phyloP scores from a whole-genome alignment of 2,113 vertebrate genomes.

The Fregetta grallaria region DNA sequence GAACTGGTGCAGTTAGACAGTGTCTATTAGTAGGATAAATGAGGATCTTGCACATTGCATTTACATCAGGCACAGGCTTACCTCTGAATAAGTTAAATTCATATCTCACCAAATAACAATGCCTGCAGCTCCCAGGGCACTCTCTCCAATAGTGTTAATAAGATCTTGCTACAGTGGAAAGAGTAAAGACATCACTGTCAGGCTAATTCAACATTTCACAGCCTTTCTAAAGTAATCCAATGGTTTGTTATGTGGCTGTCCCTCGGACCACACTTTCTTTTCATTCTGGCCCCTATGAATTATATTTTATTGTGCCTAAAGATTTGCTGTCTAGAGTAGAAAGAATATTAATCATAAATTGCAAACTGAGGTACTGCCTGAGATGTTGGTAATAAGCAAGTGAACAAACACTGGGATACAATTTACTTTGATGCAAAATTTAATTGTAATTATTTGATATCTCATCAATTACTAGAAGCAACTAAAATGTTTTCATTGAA shows the following conservation, averaged over 20 bases:
- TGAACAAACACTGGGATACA: background rate
- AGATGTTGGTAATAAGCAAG: background rate
- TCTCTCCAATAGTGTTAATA: conserved; percentile 79
- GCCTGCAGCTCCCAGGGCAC: conserved; percentile 79
- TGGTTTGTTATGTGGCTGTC: background rate
- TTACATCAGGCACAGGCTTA: conserved; percentile 51
- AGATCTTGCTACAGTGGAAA: conserved; percentile 76
- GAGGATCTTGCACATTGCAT: background rate
- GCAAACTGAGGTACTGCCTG: background rate
- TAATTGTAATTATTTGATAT: background rate
- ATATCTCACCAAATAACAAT: conserved; percentile 81
- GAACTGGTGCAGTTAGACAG: background rate
- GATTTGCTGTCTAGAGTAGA: background rate
- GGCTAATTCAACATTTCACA: background rate
- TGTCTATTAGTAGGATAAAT: background rate
- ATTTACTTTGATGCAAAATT: background rate
- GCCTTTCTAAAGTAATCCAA: background rate
- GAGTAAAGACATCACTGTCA: background rate
- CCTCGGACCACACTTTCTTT: background rate
- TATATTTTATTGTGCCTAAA: background rate
- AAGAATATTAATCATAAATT: background rate
- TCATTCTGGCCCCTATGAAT: background rate
- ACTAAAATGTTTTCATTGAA: background rate
- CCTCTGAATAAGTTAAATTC: conserved; percentile 79
- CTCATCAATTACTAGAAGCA: background rate